A percentile compares a stretch with the other conserved stretches of the same genome.
phyloP scores from a whole-genome alignment of 2,888 invertebrate species.

The Dryococelus australis region DNA sequence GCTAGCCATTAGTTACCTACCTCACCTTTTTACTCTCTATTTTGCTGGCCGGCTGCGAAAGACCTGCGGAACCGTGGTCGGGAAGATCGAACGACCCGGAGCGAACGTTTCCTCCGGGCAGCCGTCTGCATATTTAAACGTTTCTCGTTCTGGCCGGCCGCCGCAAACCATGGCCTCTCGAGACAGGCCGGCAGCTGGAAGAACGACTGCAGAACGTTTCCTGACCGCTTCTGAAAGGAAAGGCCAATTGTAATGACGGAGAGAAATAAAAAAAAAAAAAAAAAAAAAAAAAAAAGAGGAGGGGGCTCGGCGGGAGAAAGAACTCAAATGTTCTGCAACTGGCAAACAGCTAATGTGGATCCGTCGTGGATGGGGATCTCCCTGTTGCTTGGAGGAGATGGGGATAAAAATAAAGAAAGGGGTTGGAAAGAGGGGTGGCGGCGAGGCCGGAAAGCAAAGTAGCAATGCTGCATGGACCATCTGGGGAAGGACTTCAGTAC shows the following conservation, averaged over 20 bases:
- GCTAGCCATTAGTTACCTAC: no score
- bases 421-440: neutral
- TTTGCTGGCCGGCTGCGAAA: no score
- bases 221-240: neutral
- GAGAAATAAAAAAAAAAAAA: neutral
- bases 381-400: neutral
- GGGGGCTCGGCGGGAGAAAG: neutral
- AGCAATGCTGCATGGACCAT: neutral
- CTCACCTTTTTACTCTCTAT: no score
- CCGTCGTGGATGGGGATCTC: neutral
- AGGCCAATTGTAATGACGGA: neutral
- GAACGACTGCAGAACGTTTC: neutral
- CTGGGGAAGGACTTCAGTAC: neutral
- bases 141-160: neutral
- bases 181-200: neutral
- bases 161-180: neutral
- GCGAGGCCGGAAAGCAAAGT: neutral
- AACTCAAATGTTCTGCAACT: neutral
- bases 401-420: neutral
- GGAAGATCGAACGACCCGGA: no score
- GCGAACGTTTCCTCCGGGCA: no score
- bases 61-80: no score
- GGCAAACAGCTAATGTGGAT: conserved; percentile 2
- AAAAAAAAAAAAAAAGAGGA: no score
- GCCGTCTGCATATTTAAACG: no score